A percentile compares a stretch with the other conserved stretches of the same genome.
phyloP scores from a whole-genome alignment of 2,888 invertebrate genomes.

The Aleiodes leptofemur region DNA sequence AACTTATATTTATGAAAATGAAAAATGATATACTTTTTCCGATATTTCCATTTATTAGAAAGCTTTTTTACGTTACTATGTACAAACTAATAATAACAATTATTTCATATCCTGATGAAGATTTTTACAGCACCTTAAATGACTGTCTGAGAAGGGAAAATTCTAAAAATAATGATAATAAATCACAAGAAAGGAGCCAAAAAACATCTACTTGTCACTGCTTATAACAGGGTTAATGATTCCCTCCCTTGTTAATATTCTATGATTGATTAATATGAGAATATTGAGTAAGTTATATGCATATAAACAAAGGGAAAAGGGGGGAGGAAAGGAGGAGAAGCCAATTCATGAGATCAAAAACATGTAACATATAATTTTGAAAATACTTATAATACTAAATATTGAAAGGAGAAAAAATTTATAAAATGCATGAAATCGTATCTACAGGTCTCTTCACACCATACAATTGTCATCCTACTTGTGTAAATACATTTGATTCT shows the following conservation, averaged over 20 bases:
- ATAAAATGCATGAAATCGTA: not conserved
- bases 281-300: no score
- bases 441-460: no score
- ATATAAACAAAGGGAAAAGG: no score
- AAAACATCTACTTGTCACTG: not conserved
- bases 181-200: slow-evolving; percentile 7
- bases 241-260: not conserved
- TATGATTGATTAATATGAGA: no score
- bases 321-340: not conserved
- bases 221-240: not conserved
- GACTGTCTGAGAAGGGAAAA: slow-evolving; percentile 13
- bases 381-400: slow-evolving; percentile 28
- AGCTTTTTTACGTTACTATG: slow-evolving; percentile 10
- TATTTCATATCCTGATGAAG: slow-evolving; percentile 27
- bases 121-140: slow-evolving; percentile 18
- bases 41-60: slow-evolving; percentile 11
- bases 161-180: slow-evolving; percentile 8
- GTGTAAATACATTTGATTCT: no score
- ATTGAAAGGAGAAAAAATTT: not conserved
- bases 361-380: slow-evolving; percentile 27
- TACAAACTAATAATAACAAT: slow-evolving; percentile 35
- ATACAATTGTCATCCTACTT: no score
- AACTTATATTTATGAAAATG: no score
- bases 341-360: slow-evolving; percentile 31
- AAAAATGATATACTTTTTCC: no score